phyloP scores from a whole-genome alignment of 2,888 invertebrate genomes.

The Brachynemurus nebulosus region DNA sequence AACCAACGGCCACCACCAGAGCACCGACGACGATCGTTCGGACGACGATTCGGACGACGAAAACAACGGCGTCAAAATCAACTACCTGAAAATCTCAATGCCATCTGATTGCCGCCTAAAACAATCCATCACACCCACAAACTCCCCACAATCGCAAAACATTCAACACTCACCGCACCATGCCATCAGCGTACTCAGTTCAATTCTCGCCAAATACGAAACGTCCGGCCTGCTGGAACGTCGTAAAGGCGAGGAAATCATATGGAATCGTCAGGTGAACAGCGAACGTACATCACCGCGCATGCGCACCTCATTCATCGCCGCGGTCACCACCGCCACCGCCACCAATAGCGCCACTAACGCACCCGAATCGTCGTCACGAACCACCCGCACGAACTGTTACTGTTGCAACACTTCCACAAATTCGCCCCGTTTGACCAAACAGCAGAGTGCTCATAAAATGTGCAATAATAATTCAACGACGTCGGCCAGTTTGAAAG shows the following conservation, averaged over 20 bases:
- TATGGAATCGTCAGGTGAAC: constrained; percentile 5
- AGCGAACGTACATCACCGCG: constrained; percentile 8
- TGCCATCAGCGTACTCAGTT: constrained; percentile 18
- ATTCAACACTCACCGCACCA: constrained; percentile 20
- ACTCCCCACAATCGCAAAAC: constrained; percentile 23
- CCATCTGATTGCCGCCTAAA: constrained; percentile 3
- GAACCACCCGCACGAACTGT: neutral
- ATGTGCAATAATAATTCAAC: neutral
- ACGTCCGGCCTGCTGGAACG: constrained; percentile 12
- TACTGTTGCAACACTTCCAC: neutral
- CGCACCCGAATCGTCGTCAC: neutral
- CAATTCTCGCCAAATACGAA: constrained; percentile 19
- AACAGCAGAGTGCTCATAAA: neutral
- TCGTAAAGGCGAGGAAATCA: neutral
- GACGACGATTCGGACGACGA: neutral
- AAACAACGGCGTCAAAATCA: neutral
- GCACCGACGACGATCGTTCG: neutral
- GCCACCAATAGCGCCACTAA: neutral
- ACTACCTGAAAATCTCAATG: neutral
- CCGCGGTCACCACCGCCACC: neutral
- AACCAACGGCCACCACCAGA: constrained; percentile 16
- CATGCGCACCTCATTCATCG: neutral
- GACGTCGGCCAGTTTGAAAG: constrained; percentile 2
- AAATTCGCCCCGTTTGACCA: neutral
- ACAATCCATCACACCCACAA: constrained; percentile 3